Evolutionary conservation across 2,797 vertebrate species (phyloP).

Genomic region (Darevskia nairensis): DNA sequence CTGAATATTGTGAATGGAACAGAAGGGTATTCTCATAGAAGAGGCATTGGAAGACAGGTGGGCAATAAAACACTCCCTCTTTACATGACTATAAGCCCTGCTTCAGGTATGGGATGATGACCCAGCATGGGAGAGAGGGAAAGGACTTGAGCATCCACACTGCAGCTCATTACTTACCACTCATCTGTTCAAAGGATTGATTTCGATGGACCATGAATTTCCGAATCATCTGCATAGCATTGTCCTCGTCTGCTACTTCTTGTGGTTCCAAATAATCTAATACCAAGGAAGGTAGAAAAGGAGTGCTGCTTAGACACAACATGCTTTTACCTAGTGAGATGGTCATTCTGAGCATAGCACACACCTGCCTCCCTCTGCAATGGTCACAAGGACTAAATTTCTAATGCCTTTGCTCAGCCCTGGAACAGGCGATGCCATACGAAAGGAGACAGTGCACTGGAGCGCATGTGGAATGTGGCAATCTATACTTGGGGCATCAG

Average conservation of each 20-base stretch:
- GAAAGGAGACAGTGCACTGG: too few species aligned
- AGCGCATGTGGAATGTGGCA: neutral
- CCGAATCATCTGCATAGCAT: neutral
- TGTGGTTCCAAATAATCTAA: neutral
- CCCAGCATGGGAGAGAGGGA: neutral
- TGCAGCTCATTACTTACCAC: neutral
- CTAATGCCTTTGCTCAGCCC: neutral
- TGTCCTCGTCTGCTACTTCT: fast-evolving
- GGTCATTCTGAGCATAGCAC: neutral
- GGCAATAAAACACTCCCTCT: neutral
- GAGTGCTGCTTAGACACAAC: neutral
- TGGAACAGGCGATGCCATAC: neutral
- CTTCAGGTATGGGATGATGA: neutral
- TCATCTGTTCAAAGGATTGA: fast-evolving
- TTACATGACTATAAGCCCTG: too few species aligned
- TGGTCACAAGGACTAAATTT: neutral
- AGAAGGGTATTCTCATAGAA: neutral
- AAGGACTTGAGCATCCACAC: neutral
- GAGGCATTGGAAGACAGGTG: neutral
- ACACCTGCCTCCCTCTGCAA: too few species aligned
- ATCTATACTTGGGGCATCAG: too few species aligned
- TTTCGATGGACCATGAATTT: neutral
- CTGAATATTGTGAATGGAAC: neutral
- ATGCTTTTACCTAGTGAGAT: neutral
- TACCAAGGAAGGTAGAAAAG: neutral